Base-by-base conservation (phyloP, 2,888 invertebrate species). In the Elegia similella region DNA sequence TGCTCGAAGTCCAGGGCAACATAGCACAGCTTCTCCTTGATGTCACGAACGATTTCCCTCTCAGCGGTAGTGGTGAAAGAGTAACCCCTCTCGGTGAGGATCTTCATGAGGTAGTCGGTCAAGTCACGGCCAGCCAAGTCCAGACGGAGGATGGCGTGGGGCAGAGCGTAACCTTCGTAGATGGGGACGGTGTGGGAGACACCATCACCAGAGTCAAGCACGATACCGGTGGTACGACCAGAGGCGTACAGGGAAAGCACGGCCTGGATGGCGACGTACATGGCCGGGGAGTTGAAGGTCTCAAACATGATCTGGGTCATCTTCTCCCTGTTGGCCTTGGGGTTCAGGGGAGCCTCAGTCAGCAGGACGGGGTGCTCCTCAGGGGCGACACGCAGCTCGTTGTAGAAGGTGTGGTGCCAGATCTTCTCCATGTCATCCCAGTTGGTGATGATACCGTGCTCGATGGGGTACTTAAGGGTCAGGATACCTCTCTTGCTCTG, bases 71-170 rank as follows among this genome's bases (percentile, higher is more conserved):
- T 98, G 87, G 97, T 97, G 95, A 98, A 97, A 67, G 96, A 96
- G 94, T 97, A 97, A 76, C 97, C 97, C 88, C 97, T 95, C 93
- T 98, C 97, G 86, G 97, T 97, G 83, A 98, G 94, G 94, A 98
- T 98, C 94, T 98, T 98, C 98, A 98, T 98, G 92, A 98, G 94
- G 94, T 98, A 98, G 93, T 98, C 98, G 92, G 98, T 98, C 92
- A 98, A 94, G 93, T 98, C 98, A 81, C 98, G 96, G 82, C 98
- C 98, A 81, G 98, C 98, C 94, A 98, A 95, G 93, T 98, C 98
- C 93, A 98, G 93, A 95, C 98, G 97, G 86, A 98, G 95, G 94
- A 98, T 98, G 93, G 98, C 98, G 82, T 98, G 98, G 85, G 98
- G 98, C 72, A 98, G 94, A 70, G 98, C 96, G 91, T 97, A 97